Evolutionary conservation across 2,888 invertebrate genomes (phyloP), one percentile per base, ranked within the genome.

Genomic region (Eilema griseolum): DNA sequence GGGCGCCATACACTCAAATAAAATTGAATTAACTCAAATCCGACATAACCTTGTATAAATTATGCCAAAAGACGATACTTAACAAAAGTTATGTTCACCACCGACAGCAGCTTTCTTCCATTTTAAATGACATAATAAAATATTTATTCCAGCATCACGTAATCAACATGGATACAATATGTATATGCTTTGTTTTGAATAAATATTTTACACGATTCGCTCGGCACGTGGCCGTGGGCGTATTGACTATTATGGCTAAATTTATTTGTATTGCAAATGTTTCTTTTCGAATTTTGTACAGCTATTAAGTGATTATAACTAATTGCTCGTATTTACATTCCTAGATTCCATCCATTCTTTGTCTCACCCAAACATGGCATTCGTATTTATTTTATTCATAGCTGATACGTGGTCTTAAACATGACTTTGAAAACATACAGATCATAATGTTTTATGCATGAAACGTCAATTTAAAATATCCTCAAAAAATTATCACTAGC

Each of bases 71-170:
- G 65, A 67, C 63, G 11, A 71, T 69, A 67, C 69, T 72, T 41
- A 66, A 69, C 20, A 62, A 62, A 67, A 72, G 23, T 64, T 66
- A 67, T 63, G 57, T 33, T 23, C 61, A 14, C 11, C 26, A 46
- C 31, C 14, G 20, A 41, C 71, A 62, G 56, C 73, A 75, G 74
- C 80, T 86, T 85, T 84, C 83, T 79, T 82, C 72, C 70, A 75
- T 74, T 60, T 37, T 77, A 80, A 82, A 80, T 80, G 77, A 77
- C 70, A 81, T 81, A 78, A 81, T 82, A 83, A 78, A 75, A 75
- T 61, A 65, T 68, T 70, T 75, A 76, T 81, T 71, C 69, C 70
- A 73, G 57, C 66, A 72, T 85, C 78, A 83, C 83, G 83, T 86
- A 86, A 88, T 74, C 71, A 67, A 69, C 75, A 72, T 70, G 71